These are phyloP conservation scores for Nephrotoma guestfalica DNA, from an alignment of 2,888 invertebrate genomes.

Conservation along the genomic window DNA sequence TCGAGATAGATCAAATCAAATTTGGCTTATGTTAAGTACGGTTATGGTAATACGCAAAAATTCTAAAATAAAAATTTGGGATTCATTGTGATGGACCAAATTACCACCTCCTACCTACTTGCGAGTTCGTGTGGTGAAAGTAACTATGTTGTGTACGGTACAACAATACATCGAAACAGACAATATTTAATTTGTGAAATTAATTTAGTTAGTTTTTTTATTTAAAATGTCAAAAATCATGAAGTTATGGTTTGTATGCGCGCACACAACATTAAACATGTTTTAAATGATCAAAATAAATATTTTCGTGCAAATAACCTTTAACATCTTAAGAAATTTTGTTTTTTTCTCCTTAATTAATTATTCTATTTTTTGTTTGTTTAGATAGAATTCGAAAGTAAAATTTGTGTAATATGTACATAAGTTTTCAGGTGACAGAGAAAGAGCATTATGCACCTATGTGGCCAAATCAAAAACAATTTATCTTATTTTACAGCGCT, in stretches of 20 bases:
- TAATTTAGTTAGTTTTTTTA: background rate
- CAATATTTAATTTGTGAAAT: background rate
- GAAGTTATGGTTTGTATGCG: background rate
- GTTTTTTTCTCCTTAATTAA: background rate
- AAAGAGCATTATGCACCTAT: background rate
- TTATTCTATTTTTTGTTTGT: background rate
- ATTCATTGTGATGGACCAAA: background rate
- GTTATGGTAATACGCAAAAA: background rate
- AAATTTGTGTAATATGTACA: background rate
- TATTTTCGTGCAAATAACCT: background rate
- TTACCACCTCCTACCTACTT: background rate
- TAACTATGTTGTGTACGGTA: background rate
- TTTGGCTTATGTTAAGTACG: background rate
- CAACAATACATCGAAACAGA: background rate
- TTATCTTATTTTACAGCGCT: background rate
- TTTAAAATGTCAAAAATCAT: background rate
- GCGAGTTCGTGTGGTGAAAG: background rate
- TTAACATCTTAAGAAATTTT: background rate
- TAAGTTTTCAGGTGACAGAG: background rate
- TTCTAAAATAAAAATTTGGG: background rate
- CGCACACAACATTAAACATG: background rate
- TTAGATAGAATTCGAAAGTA: background rate
- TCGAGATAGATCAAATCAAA: background rate
- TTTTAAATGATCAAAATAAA: background rate
- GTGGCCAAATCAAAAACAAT: background rate